A percentile compares a stretch with the other conserved stretches of the same genome.
These are phyloP conservation scores for Ciconia maguari DNA, from an alignment of 2,113 vertebrate genomes.

Conservation along the genomic window DNA sequence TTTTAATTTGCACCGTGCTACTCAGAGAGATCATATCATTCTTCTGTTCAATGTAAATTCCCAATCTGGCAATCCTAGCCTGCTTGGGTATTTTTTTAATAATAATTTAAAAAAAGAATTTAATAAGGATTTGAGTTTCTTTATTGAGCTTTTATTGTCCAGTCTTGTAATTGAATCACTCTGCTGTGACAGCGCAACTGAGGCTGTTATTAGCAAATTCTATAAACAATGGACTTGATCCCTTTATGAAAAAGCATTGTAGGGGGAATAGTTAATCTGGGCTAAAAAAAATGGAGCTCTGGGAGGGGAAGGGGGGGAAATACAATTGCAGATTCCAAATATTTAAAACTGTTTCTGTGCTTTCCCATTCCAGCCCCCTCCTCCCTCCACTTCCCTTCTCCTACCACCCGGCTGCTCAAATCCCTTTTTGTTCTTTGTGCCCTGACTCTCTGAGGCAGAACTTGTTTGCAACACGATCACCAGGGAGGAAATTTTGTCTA, in stretches of 20 bases:
- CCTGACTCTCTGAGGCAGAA: background rate
- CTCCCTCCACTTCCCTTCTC: background rate
- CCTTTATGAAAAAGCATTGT: slow-evolving; percentile 74
- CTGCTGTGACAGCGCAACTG: slow-evolving; percentile 44
- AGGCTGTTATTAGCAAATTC: slow-evolving; percentile 51
- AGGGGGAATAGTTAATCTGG: slow-evolving; percentile 57
- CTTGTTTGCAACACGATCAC: slow-evolving; percentile 12
- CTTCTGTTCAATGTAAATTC: slow-evolving; percentile 70
- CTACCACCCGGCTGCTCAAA: slow-evolving; percentile 29
- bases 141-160: slow-evolving; percentile 64
- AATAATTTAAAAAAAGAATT: slow-evolving; percentile 57
- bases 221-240: slow-evolving; percentile 60
- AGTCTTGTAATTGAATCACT: slow-evolving; percentile 58
- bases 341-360: slow-evolving; percentile 37
- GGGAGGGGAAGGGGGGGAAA: background rate
- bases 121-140: slow-evolving; percentile 63
- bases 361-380: slow-evolving; percentile 2
- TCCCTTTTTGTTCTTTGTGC: slow-evolving; percentile 50
- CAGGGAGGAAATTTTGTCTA: background rate
- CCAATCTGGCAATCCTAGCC: slow-evolving; percentile 64
- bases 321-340: slow-evolving; percentile 51
- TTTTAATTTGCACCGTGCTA: slow-evolving; percentile 85
- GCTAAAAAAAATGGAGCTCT: slow-evolving; percentile 6
- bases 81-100: slow-evolving; percentile 38
- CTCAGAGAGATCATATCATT: slow-evolving; percentile 78